Evolutionary conservation across 1,140 invertebrate species (phyloP).

Genomic region (Lasaia peninsularis): DNA sequence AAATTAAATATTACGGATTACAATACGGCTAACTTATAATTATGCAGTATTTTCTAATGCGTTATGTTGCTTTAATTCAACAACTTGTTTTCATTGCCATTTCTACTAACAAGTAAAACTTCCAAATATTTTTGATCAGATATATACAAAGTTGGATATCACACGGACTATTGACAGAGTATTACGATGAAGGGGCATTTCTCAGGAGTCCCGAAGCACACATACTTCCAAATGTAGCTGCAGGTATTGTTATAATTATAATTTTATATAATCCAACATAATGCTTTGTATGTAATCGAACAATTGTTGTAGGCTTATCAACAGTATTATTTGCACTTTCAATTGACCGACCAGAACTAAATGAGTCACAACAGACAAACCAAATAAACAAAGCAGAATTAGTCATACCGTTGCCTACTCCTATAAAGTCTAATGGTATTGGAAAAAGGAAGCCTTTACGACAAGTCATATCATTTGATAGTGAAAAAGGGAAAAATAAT

Average conservation of each 20-base stretch:
- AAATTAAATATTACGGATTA: too few relatives aligned
- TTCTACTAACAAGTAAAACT: too few relatives aligned
- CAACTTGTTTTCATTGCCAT: too few relatives aligned
- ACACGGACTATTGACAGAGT: slow-evolving; percentile 82
- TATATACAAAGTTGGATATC: slow-evolving; percentile 87
- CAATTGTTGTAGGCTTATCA: slow-evolving; percentile 81
- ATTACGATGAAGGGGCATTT: slow-evolving; percentile 92
- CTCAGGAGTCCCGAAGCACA: slow-evolving; percentile 86
- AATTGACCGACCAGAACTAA: slow-evolving; percentile 90
- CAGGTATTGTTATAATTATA: slow-evolving; percentile 78
- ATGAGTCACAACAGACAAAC: slow-evolving; percentile 76
- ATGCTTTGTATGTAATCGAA: background rate
- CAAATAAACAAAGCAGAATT: slow-evolving; percentile 73
- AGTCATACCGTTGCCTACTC: slow-evolving; percentile 75
- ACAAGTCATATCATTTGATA: slow-evolving; percentile 74
- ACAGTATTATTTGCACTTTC: slow-evolving; percentile 94
- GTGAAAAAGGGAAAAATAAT: slow-evolving; percentile 62
- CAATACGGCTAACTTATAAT: too few relatives aligned
- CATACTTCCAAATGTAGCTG: slow-evolving; percentile 88
- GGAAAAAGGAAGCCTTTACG: slow-evolving; percentile 62
- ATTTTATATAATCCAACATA: background rate
- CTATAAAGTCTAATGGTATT: slow-evolving; percentile 59
- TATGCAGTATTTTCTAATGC: too few relatives aligned
- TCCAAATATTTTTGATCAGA: too few relatives aligned
- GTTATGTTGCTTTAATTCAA: too few relatives aligned